phyloP scores from a whole-genome alignment of 2,113 vertebrate species.

The Trinectes maculatus region DNA sequence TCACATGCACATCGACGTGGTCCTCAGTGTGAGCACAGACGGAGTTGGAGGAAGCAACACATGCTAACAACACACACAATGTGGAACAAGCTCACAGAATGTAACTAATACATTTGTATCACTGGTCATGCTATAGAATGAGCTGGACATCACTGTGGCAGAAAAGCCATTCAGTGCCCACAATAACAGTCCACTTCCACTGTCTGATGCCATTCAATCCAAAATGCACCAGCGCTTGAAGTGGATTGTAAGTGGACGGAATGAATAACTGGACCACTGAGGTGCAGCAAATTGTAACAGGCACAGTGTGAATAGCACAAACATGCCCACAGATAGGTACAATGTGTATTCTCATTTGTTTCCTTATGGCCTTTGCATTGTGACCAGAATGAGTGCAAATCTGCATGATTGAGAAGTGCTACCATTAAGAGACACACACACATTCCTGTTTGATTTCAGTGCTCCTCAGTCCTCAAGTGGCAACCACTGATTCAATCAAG shows the following conservation, averaged over 20 bases:
- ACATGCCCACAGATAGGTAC: neutral
- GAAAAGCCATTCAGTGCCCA: neutral
- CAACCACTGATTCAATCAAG: neutral
- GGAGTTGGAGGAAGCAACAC: neutral
- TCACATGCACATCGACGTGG: slow-evolving; percentile 9
- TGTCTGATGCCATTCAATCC: neutral
- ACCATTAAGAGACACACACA: too few species aligned
- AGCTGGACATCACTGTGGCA: neutral
- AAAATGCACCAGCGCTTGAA: neutral
- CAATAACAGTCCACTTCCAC: neutral
- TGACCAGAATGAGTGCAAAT: too few species aligned
- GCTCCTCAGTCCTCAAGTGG: neutral
- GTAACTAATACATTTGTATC: slow-evolving; percentile 7
- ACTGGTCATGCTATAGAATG: neutral
- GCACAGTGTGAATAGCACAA: neutral
- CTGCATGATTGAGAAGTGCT: neutral
- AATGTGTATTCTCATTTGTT: too few species aligned
- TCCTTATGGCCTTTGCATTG: too few species aligned
- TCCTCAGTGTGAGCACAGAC: neutral
- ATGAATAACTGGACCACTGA: slow-evolving; percentile 5
- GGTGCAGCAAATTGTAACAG: neutral
- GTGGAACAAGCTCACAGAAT: slow-evolving; percentile 26
- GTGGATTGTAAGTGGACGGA: neutral
- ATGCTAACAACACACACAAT: slow-evolving; percentile 14
- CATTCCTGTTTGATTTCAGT: neutral